phyloP scores from a whole-genome alignment of 1,140 invertebrate genomes.

The Cotesia glomerata region DNA sequence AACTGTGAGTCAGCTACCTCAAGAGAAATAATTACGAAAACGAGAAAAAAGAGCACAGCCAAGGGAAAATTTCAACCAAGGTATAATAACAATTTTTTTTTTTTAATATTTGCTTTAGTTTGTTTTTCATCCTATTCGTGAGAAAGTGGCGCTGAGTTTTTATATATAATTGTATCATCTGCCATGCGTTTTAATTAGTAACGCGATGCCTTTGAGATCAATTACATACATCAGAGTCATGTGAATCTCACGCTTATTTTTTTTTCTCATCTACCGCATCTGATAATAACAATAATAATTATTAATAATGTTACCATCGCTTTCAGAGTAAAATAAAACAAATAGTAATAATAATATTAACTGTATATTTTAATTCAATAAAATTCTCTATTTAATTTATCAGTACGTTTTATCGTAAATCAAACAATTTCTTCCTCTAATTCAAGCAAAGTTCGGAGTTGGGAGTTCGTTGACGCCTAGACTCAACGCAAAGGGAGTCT shows the following conservation, averaged over 20 bases:
- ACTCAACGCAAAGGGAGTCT: neutral
- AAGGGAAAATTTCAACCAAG: too few relatives aligned
- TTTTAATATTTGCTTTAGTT: neutral
- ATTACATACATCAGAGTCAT: conserved; percentile 7
- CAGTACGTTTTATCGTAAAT: too few relatives aligned
- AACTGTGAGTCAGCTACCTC: too few relatives aligned
- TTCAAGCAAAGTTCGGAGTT: neutral
- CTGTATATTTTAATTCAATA: too few relatives aligned
- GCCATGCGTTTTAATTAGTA: conserved; percentile 6
- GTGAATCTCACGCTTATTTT: conserved; percentile 10
- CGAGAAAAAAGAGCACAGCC: neutral
- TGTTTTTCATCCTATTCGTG: neutral
- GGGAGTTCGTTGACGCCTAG: neutral
- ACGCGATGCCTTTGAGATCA: conserved; percentile 11
- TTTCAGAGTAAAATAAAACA: too few relatives aligned
- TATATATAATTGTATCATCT: neutral
- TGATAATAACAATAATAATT: neutral
- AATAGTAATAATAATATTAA: too few relatives aligned
- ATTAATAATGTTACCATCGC: neutral
- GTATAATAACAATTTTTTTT: too few relatives aligned
- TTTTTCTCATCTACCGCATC: neutral
- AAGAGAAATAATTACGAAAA: neutral
- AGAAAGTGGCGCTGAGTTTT: neutral
- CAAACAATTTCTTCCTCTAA: too few relatives aligned
- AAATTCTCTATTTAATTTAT: too few relatives aligned